Evolutionary conservation across 2,113 vertebrate species (phyloP).

Genomic region (Rhinolophus ferrumequinum): DNA sequence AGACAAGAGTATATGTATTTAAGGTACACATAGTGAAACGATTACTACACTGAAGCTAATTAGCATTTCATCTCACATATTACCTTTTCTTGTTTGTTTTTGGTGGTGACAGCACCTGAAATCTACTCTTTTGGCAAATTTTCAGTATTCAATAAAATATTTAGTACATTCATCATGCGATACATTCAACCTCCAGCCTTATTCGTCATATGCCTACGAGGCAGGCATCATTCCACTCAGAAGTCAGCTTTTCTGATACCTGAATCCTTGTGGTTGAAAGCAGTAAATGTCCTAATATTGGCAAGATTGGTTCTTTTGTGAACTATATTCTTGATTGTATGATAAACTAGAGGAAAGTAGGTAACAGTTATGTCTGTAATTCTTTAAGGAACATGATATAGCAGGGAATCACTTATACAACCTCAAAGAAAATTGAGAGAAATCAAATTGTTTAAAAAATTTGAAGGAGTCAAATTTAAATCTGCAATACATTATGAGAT

Average conservation of each 20-base stretch:
- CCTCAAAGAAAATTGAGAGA: neutral
- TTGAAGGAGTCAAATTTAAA: constrained; percentile 7
- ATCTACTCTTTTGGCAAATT: neutral
- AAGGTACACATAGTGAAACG: neutral
- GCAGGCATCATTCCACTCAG: neutral
- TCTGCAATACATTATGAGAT: neutral
- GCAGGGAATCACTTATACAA: neutral
- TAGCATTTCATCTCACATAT: neutral
- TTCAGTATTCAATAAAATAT: neutral
- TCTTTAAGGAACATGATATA: neutral
- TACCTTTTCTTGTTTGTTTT: neutral
- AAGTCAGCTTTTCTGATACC: neutral
- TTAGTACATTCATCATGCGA: neutral
- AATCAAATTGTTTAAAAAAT: neutral
- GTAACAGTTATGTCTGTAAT: neutral
- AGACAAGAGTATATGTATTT: neutral
- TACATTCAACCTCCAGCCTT: neutral
- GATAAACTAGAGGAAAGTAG: neutral
- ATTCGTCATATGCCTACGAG: neutral
- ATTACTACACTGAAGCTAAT: neutral
- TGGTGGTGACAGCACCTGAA: neutral
- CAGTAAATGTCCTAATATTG: neutral
- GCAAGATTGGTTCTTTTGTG: neutral
- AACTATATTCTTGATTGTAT: neutral
- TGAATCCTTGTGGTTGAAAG: neutral